Conservation (phyloP, 2,888 invertebrate species). For the Phorcus lineatus region DNA sequence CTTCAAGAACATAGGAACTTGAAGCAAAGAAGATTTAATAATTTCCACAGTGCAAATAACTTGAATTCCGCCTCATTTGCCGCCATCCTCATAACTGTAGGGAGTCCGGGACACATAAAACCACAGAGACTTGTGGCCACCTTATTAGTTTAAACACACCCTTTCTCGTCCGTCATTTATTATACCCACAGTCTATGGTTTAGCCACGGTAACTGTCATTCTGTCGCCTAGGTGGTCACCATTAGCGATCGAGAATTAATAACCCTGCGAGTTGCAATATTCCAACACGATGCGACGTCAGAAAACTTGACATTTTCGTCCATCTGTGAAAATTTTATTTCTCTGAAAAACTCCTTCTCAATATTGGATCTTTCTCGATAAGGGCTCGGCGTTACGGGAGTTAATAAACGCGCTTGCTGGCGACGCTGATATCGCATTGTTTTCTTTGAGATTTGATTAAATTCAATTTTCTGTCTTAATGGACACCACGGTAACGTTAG, state of each 20-base stretch:
- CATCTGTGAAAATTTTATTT: conserved; percentile 21
- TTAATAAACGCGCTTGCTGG: neutral
- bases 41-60: neutral
- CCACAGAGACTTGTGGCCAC: neutral
- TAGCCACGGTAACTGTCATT: neutral
- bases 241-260: conserved; percentile 22
- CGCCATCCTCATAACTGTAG: neutral
- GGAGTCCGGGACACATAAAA: neutral
- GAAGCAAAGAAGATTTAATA: neutral
- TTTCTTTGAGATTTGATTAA: conserved; percentile 13
- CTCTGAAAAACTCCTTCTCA: conserved; percentile 2
- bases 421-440: neutral
- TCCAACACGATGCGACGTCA: neutral
- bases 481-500: neutral
- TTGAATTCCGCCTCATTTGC: neutral
- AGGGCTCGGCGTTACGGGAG: neutral
- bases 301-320: neutral
- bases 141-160: conserved; percentile 13
- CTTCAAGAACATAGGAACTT: neutral
- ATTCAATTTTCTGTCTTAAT: neutral
- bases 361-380: conserved; percentile 9
- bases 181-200: neutral
- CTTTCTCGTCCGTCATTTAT: neutral
- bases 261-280: conserved; percentile 18
- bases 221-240: conserved; percentile 3